Evolutionary conservation across 2,888 invertebrate genomes (phyloP).

Genomic region (Helobdella robusta): DNA sequence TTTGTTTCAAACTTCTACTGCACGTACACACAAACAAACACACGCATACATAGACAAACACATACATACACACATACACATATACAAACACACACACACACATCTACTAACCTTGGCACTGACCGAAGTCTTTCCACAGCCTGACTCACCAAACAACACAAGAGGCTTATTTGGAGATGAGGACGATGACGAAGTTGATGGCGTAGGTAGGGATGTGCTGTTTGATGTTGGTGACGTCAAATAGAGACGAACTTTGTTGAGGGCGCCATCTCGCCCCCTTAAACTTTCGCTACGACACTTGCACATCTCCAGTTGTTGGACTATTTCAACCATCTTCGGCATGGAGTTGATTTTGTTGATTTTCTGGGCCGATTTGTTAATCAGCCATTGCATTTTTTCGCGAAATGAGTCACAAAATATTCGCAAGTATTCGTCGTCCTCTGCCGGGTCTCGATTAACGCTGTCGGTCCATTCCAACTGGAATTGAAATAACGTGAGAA

Average conservation of each 20-base stretch:
- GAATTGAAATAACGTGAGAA: too few species aligned
- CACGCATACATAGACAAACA: too few species aligned
- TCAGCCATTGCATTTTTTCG: constrained; percentile 26
- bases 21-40: too few species aligned
- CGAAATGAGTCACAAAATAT: constrained; percentile 27
- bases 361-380: constrained; percentile 16
- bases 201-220: neutral
- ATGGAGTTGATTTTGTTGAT: constrained; percentile 20
- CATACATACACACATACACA: too few species aligned
- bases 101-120: constrained; percentile 34
- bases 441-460: constrained; percentile 23
- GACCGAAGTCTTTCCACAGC: constrained; percentile 38
- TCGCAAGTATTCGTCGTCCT: constrained; percentile 22
- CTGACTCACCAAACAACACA: constrained; percentile 36
- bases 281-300: constrained; percentile 31
- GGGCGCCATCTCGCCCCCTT: constrained; percentile 32
- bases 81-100: too few species aligned
- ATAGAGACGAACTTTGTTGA: constrained; percentile 27
- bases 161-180: constrained; percentile 28
- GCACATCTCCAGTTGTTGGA: constrained; percentile 35
- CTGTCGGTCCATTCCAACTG: constrained; percentile 25
- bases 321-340: constrained; percentile 33
- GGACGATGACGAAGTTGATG: neutral
- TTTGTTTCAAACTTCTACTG: too few species aligned
- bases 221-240: neutral